Percentiles rank a stretch among this genome's conserved stretches.
These are phyloP conservation scores for Vanacampus margaritifer DNA, from an alignment of 2,113 vertebrate species.

Conservation along the genomic window DNA sequence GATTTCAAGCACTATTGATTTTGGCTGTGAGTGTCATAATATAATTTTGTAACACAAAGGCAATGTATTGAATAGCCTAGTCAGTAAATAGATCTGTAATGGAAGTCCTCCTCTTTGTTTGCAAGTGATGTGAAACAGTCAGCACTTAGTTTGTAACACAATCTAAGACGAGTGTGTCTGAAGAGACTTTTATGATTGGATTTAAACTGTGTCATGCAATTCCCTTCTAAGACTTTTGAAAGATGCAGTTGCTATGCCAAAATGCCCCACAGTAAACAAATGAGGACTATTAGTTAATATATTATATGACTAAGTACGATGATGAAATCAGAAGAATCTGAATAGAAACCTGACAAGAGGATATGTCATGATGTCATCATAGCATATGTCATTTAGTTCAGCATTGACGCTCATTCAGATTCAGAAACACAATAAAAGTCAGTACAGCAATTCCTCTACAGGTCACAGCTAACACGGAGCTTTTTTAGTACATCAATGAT, in stretches of 20 bases:
- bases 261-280: not conserved
- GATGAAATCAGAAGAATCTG: too few species aligned
- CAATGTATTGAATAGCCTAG: not conserved
- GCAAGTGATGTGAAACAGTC: not conserved
- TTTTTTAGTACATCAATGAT: too few species aligned
- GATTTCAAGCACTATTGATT: not conserved
- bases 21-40: not conserved
- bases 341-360: not conserved
- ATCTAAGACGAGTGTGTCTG: not conserved
- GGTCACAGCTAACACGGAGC: too few species aligned
- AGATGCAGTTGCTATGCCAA: not conserved
- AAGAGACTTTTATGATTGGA: not conserved
- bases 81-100: conserved; percentile 4
- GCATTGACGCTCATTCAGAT: too few species aligned
- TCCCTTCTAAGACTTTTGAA: not conserved
- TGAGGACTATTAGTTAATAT: too few species aligned
- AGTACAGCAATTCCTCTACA: too few species aligned
- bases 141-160: conserved; percentile 6
- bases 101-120: not conserved
- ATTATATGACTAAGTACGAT: too few species aligned
- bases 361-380: too few species aligned
- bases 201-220: not conserved
- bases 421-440: too few species aligned
- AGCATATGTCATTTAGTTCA: too few species aligned
- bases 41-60: not conserved